Conservation (phyloP, 2,888 invertebrate genomes). For the Fragum sueziense region DNA sequence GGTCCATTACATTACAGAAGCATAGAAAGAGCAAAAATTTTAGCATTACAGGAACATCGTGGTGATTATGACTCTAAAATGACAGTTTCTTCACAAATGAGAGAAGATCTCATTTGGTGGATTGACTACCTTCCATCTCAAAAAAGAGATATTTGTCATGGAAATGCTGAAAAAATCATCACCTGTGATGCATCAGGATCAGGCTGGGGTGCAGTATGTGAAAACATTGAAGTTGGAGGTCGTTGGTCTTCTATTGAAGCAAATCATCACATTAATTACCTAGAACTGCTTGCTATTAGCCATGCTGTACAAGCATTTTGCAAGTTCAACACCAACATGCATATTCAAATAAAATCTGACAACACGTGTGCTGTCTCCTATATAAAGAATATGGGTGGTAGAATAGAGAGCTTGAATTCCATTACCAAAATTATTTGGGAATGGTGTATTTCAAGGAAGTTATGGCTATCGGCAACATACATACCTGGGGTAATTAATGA, state of each 20-base stretch:
- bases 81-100: neutral
- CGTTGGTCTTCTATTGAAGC: too few species aligned
- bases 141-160: conserved; percentile 15
- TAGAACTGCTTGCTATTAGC: neutral
- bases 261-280: too few species aligned
- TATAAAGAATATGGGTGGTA: too few species aligned
- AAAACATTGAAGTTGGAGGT: too few species aligned
- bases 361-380: too few species aligned
- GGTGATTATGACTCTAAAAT: neutral
- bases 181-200: neutral
- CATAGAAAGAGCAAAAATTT: too few species aligned
- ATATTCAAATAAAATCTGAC: too few species aligned
- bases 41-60: too few species aligned
- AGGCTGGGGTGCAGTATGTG: neutral
- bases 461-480: conserved; percentile 8
- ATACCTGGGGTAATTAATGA: too few species aligned
- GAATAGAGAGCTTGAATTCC: conserved; percentile 24
- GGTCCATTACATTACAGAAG: conserved; percentile 51
- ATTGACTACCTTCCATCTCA: neutral
- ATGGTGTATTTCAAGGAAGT: conserved; percentile 29
- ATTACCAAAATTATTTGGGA: conserved; percentile 40
- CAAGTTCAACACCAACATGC: neutral
- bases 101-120: conserved; percentile 7
- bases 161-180: neutral
- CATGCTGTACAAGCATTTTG: neutral